These are phyloP conservation scores for Neodon shergylaensis DNA, from an alignment of 2,113 vertebrate species.

Conservation along the genomic window DNA sequence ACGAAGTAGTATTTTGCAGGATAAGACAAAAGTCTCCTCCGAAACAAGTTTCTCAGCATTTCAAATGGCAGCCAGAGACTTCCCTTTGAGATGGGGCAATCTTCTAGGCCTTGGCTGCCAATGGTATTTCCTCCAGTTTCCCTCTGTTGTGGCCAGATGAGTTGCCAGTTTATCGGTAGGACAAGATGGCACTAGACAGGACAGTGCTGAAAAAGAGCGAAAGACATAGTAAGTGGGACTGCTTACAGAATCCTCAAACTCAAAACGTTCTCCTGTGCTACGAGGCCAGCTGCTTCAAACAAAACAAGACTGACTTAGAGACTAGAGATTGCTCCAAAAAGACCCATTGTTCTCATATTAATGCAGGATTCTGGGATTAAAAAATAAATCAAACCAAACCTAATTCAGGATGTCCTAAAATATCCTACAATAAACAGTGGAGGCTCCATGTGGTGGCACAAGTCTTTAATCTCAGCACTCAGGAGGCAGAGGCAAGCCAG, in stretches of 20 bases:
- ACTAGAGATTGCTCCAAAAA: too few relatives aligned
- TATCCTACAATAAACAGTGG: too few relatives aligned
- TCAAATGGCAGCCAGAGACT: constrained; percentile 51
- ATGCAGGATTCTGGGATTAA: too few relatives aligned
- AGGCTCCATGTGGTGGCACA: too few relatives aligned
- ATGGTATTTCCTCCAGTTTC: constrained; percentile 37
- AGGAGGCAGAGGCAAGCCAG: too few relatives aligned
- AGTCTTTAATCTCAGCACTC: too few relatives aligned
- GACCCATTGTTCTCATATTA: too few relatives aligned
- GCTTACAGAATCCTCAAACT: not conserved
- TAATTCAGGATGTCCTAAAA: too few relatives aligned
- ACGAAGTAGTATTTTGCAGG: constrained; percentile 77
- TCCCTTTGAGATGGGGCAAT: constrained; percentile 47
- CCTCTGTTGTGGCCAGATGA: constrained; percentile 21
- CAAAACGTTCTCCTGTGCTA: too few relatives aligned
- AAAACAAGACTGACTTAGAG: too few relatives aligned
- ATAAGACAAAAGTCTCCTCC: constrained; percentile 89
- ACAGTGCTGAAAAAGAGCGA: constrained; percentile 71
- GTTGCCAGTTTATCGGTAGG: constrained; percentile 28
- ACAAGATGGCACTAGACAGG: constrained; percentile 28
- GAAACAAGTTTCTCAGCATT: constrained; percentile 83
- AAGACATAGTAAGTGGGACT: constrained; percentile 27
- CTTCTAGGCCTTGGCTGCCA: constrained; percentile 18
- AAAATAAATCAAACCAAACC: too few relatives aligned
- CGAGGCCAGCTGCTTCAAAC: too few relatives aligned